A percentile compares a stretch with the other conserved stretches of the same genome.
Evolutionary conservation across 2,797 vertebrate species (phyloP).

Genomic region (Hirundo rustica): DNA sequence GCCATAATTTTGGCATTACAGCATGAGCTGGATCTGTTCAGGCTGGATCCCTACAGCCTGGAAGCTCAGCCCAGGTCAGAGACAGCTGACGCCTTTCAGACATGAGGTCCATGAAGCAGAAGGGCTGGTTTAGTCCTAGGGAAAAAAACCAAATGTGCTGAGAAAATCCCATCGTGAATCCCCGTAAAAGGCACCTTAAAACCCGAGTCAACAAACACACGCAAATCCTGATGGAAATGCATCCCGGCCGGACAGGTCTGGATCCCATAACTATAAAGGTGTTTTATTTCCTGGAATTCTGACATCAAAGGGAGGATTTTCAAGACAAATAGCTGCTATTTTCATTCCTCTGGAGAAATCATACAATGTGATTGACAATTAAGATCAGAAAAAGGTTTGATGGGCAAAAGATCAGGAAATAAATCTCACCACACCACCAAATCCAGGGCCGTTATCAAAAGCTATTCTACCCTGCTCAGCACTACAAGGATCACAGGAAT

Average conservation of each 20-base stretch:
- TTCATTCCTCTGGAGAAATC: constrained; percentile 69
- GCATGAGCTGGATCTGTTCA: too few relatives aligned
- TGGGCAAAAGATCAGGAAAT: constrained; percentile 42
- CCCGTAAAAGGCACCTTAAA: neutral
- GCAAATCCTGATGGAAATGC: constrained; percentile 13
- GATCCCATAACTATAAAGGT: constrained; percentile 74
- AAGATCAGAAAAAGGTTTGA: constrained; percentile 46
- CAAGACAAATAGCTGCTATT: constrained; percentile 72
- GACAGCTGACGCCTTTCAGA: neutral
- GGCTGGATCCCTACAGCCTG: neutral
- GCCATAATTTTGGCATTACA: neutral
- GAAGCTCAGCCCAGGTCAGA: neutral
- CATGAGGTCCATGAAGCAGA: neutral
- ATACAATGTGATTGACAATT: constrained; percentile 47
- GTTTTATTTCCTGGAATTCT: constrained; percentile 79
- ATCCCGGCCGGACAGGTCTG: constrained; percentile 63
- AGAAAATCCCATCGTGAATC: neutral
- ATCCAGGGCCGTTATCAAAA: neutral
- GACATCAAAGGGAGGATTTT: constrained; percentile 74
- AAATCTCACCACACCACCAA: constrained; percentile 49
- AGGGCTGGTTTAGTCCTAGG: neutral
- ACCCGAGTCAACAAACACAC: neutral
- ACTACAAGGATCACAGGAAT: constrained; percentile 40
- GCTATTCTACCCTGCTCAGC: neutral
- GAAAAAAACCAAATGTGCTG: neutral